phyloP scores from a whole-genome alignment of 2,113 vertebrate genomes.

The Nyctibius bracteatus region DNA sequence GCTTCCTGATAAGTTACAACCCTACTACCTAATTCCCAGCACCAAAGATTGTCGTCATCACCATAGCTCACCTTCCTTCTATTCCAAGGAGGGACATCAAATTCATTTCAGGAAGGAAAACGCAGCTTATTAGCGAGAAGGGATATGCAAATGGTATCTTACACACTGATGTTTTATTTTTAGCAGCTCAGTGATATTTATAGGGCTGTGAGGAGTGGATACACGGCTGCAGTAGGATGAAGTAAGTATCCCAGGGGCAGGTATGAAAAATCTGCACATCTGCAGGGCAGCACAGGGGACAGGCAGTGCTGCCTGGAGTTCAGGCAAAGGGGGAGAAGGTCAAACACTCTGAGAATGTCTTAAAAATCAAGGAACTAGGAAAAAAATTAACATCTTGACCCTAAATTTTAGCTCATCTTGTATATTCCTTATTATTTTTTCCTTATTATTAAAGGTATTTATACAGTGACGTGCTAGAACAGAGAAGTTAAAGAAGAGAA shows the following conservation, averaged over 20 bases:
- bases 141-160: neutral
- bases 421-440: neutral
- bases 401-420: neutral
- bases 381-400: neutral
- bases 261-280: neutral
- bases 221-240: neutral
- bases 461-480: neutral
- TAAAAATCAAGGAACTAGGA: neutral
- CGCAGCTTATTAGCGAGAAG: neutral
- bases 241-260: neutral
- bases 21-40: neutral
- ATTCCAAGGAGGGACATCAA: neutral
- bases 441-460: neutral
- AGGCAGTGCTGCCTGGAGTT: neutral
- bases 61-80: neutral
- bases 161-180: neutral
- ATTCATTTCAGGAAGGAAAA: neutral
- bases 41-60: neutral
- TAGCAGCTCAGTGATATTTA: neutral
- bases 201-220: neutral
- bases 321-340: neutral
- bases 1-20: neutral
- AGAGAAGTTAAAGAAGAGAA: neutral
- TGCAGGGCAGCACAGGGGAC: neutral
- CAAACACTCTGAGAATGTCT: fast-evolving